Evolutionary conservation across 2,888 invertebrate species (phyloP).

Genomic region (Oscheius myriophilus): DNA sequence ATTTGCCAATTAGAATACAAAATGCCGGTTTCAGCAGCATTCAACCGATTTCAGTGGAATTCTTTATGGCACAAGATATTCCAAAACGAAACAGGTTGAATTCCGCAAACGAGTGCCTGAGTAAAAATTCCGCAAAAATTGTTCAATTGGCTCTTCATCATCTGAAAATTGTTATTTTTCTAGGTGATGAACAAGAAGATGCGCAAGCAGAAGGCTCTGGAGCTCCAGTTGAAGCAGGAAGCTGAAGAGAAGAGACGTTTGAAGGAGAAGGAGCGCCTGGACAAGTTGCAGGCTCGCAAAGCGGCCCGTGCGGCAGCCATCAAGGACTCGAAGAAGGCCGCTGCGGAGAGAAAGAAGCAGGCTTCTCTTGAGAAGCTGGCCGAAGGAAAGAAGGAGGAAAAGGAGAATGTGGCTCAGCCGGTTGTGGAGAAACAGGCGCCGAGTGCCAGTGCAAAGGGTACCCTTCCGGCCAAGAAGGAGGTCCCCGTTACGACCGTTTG

Average conservation of each 20-base stretch:
- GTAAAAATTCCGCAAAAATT: too few relatives aligned
- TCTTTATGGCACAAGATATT: too few relatives aligned
- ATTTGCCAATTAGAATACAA: too few relatives aligned
- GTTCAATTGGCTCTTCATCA: too few relatives aligned
- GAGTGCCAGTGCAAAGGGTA: neutral
- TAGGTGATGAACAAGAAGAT: conserved; percentile 39
- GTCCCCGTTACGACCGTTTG: conserved; percentile 44
- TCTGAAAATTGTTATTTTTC: neutral
- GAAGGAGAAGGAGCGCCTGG: conserved; percentile 25
- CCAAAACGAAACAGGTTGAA: too few relatives aligned
- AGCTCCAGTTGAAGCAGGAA: conserved; percentile 29
- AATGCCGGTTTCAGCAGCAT: too few relatives aligned
- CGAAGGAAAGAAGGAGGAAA: conserved; percentile 37
- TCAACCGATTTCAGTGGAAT: too few relatives aligned
- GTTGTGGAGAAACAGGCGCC: conserved; percentile 9
- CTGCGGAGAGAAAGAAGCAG: neutral
- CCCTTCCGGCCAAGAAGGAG: conserved; percentile 1
- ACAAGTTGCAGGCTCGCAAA: conserved; percentile 19
- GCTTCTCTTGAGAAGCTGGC: conserved; percentile 10
- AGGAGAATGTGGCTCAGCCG: conserved; percentile 20
- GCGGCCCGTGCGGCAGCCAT: conserved; percentile 20
- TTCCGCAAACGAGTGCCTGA: too few relatives aligned
- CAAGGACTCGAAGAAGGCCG: neutral
- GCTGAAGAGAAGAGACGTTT: conserved; percentile 23
- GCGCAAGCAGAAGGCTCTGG: conserved; percentile 31